phyloP scores from a whole-genome alignment of 2,797 vertebrate genomes.

The Coranthus polyacanthus region DNA sequence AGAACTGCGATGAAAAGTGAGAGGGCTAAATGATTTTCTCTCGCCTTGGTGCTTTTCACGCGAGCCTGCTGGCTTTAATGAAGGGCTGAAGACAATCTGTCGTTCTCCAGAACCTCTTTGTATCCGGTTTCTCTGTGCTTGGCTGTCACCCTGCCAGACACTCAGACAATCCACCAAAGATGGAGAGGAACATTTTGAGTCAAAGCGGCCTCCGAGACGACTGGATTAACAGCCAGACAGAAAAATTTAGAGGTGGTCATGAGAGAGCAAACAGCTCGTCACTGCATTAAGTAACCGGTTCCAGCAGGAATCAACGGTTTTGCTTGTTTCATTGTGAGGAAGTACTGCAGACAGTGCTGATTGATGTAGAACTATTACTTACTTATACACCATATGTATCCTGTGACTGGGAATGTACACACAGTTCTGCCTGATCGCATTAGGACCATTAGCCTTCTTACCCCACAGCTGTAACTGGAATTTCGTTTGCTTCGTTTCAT shows the following conservation, averaged over 20 bases:
- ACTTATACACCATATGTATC: neutral
- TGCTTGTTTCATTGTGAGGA: slow-evolving; percentile 49
- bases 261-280: slow-evolving; percentile 45
- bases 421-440: slow-evolving; percentile 41
- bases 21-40: slow-evolving; percentile 24
- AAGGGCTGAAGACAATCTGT: slow-evolving; percentile 29
- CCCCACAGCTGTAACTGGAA: slow-evolving; percentile 38
- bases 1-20: slow-evolving; percentile 11
- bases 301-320: slow-evolving; percentile 50
- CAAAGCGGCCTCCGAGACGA: slow-evolving; percentile 39
- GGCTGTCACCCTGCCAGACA: slow-evolving; percentile 44
- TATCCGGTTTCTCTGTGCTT: slow-evolving; percentile 23
- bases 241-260: slow-evolving; percentile 60
- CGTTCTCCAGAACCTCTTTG: slow-evolving; percentile 27
- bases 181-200: slow-evolving; percentile 42
- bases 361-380: slow-evolving; percentile 39
- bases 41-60: slow-evolving; percentile 14
- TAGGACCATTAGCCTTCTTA: slow-evolving; percentile 16
- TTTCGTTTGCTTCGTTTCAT: slow-evolving; percentile 50
- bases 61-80: slow-evolving; percentile 35
- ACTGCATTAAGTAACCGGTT: slow-evolving; percentile 46
- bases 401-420: slow-evolving; percentile 26
- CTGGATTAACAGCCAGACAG: slow-evolving; percentile 70
- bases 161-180: slow-evolving; percentile 43
- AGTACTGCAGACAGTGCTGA: slow-evolving; percentile 37